Conservation (phyloP, 2,113 vertebrate genomes). For the Stomatorhinus ivindoensis region DNA sequence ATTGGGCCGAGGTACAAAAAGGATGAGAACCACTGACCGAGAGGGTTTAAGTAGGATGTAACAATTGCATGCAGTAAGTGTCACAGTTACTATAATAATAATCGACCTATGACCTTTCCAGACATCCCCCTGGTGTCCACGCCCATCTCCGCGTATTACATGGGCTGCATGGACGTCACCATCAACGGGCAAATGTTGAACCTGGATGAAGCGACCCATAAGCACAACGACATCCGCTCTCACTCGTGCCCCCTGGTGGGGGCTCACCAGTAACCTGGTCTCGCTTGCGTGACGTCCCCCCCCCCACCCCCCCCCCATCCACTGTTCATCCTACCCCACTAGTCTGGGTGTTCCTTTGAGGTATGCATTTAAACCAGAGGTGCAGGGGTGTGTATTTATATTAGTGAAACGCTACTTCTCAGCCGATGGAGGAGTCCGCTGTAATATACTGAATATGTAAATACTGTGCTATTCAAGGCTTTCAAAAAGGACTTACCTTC, state of each 20-base stretch:
- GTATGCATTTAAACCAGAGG: neutral
- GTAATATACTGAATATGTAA: conserved; percentile 66
- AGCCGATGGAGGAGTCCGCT: conserved; percentile 61
- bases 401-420: conserved; percentile 38
- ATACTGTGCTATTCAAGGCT: conserved; percentile 64
- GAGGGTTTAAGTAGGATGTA: no score
- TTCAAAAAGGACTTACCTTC: conserved; percentile 48
- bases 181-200: conserved; percentile 68
- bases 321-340: neutral
- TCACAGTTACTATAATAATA: neutral
- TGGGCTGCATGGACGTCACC: conserved; percentile 80
- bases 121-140: conserved; percentile 81
- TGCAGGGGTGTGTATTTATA: conserved; percentile 34
- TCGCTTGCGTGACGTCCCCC: neutral
- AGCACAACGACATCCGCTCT: conserved; percentile 84
- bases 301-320: neutral
- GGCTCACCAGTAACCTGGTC: conserved; percentile 39
- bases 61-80: neutral
- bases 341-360: neutral
- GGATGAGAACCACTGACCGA: no score
- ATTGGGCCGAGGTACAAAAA: neutral
- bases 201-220: conserved; percentile 78
- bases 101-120: conserved; percentile 37
- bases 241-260: conserved; percentile 83
- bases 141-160: conserved; percentile 79